A percentile compares a stretch with the other conserved stretches of the same genome.
phyloP scores from a whole-genome alignment of 2,888 invertebrate genomes.

The Dryococelus australis region DNA sequence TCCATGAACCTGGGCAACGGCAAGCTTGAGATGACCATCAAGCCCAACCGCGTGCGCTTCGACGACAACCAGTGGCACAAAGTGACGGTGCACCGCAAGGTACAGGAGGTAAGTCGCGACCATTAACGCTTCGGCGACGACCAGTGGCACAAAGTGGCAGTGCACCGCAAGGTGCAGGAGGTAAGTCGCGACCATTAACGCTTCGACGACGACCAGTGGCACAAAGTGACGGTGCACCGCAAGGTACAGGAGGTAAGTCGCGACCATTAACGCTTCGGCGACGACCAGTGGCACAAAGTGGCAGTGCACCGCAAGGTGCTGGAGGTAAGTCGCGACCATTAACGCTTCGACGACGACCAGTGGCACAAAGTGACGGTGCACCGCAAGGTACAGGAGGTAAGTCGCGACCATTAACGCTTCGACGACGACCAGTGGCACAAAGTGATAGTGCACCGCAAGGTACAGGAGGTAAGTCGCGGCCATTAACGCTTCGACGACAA shows the following conservation, averaged over 20 bases:
- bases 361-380: constrained; percentile 95
- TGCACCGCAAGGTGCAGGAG: constrained; percentile 90
- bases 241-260: constrained; percentile 85
- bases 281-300: constrained; percentile 96
- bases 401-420: too few species aligned
- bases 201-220: constrained; percentile 97
- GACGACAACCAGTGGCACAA: constrained; percentile 98
- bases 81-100: constrained; percentile 85
- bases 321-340: constrained; percentile 76
- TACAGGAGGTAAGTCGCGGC: constrained; percentile 83
- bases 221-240: constrained; percentile 87
- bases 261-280: constrained; percentile 86
- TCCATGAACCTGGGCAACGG: constrained; percentile 91
- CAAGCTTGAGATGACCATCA: constrained; percentile 88
- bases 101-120: constrained; percentile 78
- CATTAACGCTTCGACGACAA: constrained; percentile 98
- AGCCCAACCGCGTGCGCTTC: constrained; percentile 86
- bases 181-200: constrained; percentile 75
- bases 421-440: constrained; percentile 98
- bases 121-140: constrained; percentile 95
- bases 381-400: constrained; percentile 89
- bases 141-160: constrained; percentile 93
- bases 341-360: constrained; percentile 96
- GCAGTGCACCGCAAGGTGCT: constrained; percentile 88
- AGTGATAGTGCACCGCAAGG: constrained; percentile 85